Conservation (phyloP, 2,797 vertebrate species). For the Micropoecilia bifurca region DNA sequence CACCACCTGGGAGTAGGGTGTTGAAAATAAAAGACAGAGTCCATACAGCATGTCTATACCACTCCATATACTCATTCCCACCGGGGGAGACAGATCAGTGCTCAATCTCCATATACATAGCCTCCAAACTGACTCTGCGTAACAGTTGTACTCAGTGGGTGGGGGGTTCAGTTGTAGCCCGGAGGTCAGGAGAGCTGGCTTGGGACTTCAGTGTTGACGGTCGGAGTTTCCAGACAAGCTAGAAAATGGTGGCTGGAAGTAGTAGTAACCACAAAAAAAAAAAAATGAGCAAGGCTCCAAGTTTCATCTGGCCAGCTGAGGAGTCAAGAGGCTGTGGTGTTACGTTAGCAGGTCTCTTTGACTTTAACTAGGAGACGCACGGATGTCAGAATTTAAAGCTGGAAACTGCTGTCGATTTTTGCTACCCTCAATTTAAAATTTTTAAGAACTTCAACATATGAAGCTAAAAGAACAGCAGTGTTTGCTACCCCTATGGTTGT, state of each 20-base stretch:
- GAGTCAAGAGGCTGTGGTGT: background rate
- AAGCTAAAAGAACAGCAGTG: background rate
- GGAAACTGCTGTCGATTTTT: background rate
- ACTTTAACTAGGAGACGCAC: background rate
- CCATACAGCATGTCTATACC: conserved; percentile 74
- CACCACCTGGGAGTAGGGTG: conserved; percentile 90
- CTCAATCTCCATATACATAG: conserved; percentile 75
- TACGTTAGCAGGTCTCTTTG: conserved; percentile 9
- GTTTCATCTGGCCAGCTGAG: conserved; percentile 30
- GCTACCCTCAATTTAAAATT: no score
- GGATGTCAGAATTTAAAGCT: background rate
- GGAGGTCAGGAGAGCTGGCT: conserved; percentile 58
- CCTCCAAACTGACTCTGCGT: conserved; percentile 49
- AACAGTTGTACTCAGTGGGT: conserved; percentile 48
- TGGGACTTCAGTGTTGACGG: conserved; percentile 57
- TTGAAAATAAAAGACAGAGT: conserved; percentile 92
- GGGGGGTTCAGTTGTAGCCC: conserved; percentile 25
- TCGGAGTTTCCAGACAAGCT: conserved; percentile 49
- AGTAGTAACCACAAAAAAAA: conserved; percentile 18
- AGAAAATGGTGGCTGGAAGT: conserved; percentile 51
- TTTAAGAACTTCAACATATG: background rate
- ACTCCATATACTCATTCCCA: conserved; percentile 69
- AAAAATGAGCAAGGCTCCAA: conserved; percentile 17
- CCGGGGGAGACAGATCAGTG: conserved; percentile 66
- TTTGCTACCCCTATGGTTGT: no score